Evolutionary conservation across 1,140 invertebrate species (phyloP).

Genomic region (Diorhabda carinulata): DNA sequence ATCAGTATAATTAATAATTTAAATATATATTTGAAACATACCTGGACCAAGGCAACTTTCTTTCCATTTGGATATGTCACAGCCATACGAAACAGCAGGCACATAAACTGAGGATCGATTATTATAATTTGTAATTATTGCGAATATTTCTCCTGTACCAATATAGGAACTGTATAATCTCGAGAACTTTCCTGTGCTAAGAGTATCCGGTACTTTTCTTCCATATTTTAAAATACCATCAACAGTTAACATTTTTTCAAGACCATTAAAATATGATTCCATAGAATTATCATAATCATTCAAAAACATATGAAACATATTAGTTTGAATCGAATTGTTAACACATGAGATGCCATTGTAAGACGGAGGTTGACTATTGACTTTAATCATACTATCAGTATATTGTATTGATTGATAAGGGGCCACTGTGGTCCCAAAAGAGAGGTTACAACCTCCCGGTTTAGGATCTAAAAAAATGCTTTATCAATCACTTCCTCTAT

Average conservation of each 20-base stretch:
- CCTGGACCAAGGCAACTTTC: constrained; percentile 51
- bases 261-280: constrained; percentile 59
- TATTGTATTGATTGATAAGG: constrained; percentile 59
- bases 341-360: constrained; percentile 41
- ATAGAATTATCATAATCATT: constrained; percentile 54
- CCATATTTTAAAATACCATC: constrained; percentile 56
- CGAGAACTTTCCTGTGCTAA: constrained; percentile 22
- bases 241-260: constrained; percentile 61
- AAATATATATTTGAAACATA: constrained; percentile 33
- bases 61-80: constrained; percentile 48
- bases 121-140: constrained; percentile 54
- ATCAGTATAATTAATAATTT: no score
- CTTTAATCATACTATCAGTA: constrained; percentile 52
- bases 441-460: constrained; percentile 75
- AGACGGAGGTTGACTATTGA: constrained; percentile 59
- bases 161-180: constrained; percentile 56
- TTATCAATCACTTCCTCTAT: background rate
- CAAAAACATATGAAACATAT: constrained; percentile 64
- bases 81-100: constrained; percentile 63
- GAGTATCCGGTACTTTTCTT: constrained; percentile 49
- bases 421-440: constrained; percentile 59
- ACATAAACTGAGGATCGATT: constrained; percentile 60
- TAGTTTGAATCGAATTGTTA: constrained; percentile 48
- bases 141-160: constrained; percentile 62
- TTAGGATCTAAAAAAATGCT: constrained; percentile 58